Base-by-base conservation (phyloP, 1,140 invertebrate species). In the Drosophila nannoptera region DNA sequence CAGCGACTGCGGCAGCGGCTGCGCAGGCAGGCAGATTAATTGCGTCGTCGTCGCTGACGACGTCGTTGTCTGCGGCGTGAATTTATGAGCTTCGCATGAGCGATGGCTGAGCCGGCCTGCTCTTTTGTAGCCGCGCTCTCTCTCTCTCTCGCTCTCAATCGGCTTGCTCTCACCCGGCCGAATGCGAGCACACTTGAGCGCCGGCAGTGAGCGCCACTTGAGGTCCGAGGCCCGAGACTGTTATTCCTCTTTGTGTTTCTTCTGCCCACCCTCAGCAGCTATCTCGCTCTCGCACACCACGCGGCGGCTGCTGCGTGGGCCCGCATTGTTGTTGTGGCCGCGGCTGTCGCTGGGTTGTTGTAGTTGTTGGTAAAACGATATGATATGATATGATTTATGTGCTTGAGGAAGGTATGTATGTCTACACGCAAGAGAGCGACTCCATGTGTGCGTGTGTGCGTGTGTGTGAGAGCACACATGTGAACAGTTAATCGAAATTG, bases 61-160 rank as follows among this genome's bases (percentile, higher is more conserved):
- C 48, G 42, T 50, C 36, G 58, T 33, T 45, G 54, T 60, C 50
- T 49, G 59, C 52, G 66, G 69, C 72, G 77, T 72, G 77, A 86
- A 80, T 74, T 86, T 75, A 77, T 86, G 75, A 77, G 74, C 81
- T 77, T 77, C 81, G 53, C 65, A 78, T 82, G 82, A 86, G 69
- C 75, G 75, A 87, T 73, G 65, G 29, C 46, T 64, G 45, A 14
- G 48, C 4, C 40, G 14, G 16, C 32, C 46, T 68, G 49, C 55
- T 38, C 32, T 14, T 29, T 12, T 36, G 29, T 59, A 40, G 52
- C 42, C 32, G 54, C 42, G 43, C 48, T 16, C 50, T 14, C 16
- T 49, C 14, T 12, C 61, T 69, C 65, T 42, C 54, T 46, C 50
- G 7, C 7, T 46, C 48, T 32, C 48, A 50, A 50, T 50, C 48